These are phyloP conservation scores for Protosalanx chinensis DNA, from an alignment of 2,797 vertebrate species.

Conservation along the genomic window DNA sequence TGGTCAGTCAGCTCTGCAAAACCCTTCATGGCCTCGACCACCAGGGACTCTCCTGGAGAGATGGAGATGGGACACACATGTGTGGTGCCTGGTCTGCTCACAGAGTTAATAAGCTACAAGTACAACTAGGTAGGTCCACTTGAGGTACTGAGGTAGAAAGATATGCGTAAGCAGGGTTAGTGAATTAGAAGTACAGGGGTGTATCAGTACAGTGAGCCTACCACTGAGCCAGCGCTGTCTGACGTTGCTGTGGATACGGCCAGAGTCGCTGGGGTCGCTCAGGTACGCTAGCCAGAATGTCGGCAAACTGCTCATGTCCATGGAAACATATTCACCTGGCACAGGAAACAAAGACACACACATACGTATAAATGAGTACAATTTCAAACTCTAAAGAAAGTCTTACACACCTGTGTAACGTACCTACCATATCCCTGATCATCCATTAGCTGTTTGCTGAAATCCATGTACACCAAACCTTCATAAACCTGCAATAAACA, in stretches of 20 bases:
- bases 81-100: too few species aligned
- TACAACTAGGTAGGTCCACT: neutral
- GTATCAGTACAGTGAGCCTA: slow-evolving; percentile 31
- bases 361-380: neutral
- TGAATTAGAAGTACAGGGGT: neutral
- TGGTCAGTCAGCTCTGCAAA: slow-evolving; percentile 80
- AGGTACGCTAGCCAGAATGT: slow-evolving; percentile 79
- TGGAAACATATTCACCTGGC: slow-evolving; percentile 67
- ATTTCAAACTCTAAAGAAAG: neutral
- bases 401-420: neutral
- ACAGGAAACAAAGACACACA: neutral
- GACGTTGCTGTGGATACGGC: slow-evolving; percentile 80
- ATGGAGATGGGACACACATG: neutral
- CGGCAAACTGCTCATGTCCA: slow-evolving; percentile 73
- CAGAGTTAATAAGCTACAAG: neutral
- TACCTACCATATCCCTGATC: slow-evolving; percentile 73
- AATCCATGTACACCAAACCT: slow-evolving; percentile 84
- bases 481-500: slow-evolving; percentile 73
- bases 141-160: neutral
- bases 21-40: slow-evolving; percentile 75
- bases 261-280: slow-evolving; percentile 81
- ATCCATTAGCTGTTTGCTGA: slow-evolving; percentile 76
- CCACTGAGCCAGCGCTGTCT: slow-evolving; percentile 79
- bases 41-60: slow-evolving; percentile 70
- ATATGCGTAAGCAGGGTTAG: neutral